Conservation (phyloP, 1,140 invertebrate genomes). For the Saxidomus purpurata region DNA sequence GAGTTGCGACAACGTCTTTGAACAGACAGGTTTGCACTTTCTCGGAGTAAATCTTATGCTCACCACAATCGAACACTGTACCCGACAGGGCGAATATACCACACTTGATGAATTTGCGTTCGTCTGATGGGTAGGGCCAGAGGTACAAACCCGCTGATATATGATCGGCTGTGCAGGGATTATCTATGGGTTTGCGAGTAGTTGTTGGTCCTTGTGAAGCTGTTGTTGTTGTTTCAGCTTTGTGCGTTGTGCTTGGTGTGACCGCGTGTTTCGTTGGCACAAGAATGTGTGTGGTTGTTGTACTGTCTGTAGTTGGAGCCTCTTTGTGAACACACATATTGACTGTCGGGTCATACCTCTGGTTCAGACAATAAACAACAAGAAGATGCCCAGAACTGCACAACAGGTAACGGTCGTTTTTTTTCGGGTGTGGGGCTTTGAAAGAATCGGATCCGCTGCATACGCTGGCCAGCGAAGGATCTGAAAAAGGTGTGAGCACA, state of each 20-base stretch:
- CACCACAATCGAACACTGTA: not conserved
- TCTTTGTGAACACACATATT: not conserved
- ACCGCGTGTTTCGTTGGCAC: too few relatives aligned
- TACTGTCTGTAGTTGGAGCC: too few relatives aligned
- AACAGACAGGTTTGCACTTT: not conserved
- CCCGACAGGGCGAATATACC: not conserved
- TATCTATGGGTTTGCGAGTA: not conserved
- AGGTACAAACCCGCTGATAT: not conserved
- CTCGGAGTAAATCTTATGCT: slow-evolving; percentile 22
- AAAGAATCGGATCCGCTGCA: not conserved
- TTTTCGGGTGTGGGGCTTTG: not conserved
- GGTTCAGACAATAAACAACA: not conserved
- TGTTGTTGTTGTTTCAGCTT: not conserved
- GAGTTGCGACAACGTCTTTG: not conserved
- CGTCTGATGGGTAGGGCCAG: slow-evolving; percentile 7
- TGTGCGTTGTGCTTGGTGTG: not conserved
- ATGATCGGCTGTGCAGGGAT: slow-evolving; percentile 32
- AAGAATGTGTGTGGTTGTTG: too few relatives aligned
- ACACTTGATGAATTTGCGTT: slow-evolving; percentile 39
- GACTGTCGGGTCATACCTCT: not conserved
- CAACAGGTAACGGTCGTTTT: not conserved
- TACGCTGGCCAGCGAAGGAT: not conserved
- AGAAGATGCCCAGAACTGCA: not conserved
- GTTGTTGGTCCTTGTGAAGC: not conserved
- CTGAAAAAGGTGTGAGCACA: not conserved